These are phyloP conservation scores for Pterophyllum scalare DNA, from an alignment of 2,113 vertebrate species.

Conservation along the genomic window DNA sequence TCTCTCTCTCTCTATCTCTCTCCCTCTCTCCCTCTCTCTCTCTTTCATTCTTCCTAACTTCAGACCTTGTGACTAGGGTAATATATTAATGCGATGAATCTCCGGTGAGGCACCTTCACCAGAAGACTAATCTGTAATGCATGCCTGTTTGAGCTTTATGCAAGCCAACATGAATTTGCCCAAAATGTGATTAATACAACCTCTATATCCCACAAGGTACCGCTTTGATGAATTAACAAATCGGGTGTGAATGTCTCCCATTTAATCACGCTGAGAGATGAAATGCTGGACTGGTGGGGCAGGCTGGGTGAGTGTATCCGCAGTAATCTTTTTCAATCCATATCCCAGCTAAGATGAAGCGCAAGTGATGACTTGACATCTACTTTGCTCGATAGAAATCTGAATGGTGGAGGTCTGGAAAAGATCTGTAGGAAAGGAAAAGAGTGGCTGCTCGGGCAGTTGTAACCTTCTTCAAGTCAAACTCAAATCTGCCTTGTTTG, in stretches of 20 bases:
- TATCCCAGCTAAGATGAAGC: slow-evolving; percentile 50
- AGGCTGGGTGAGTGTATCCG: slow-evolving; percentile 53
- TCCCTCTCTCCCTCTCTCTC: not conserved
- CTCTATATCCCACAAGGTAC: slow-evolving; percentile 59
- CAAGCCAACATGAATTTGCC: slow-evolving; percentile 64
- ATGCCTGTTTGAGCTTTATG: slow-evolving; percentile 63
- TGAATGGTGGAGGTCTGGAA: slow-evolving; percentile 29
- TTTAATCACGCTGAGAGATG: slow-evolving; percentile 74
- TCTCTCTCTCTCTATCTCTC: not conserved
- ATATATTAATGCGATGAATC: slow-evolving; percentile 54
- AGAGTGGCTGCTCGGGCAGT: slow-evolving; percentile 3
- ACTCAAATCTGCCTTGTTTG: slow-evolving; percentile 9
- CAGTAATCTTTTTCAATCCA: slow-evolving; percentile 65
- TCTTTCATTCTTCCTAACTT: slow-evolving; percentile 25
- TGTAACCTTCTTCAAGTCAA: slow-evolving; percentile 38
- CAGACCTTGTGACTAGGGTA: slow-evolving; percentile 49
- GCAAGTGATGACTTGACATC: slow-evolving; percentile 51
- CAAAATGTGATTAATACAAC: slow-evolving; percentile 75
- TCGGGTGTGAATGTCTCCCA: slow-evolving; percentile 68
- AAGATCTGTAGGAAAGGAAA: slow-evolving; percentile 29
- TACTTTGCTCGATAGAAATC: slow-evolving; percentile 54
- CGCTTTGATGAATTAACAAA: slow-evolving; percentile 78
- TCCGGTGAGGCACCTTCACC: slow-evolving; percentile 50
- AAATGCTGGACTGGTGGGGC: slow-evolving; percentile 49
- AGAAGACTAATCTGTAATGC: slow-evolving; percentile 64